These are phyloP conservation scores for Meandrina meandrites DNA, from an alignment of 92 coral and sea anemone species.

Conservation along the genomic window DNA sequence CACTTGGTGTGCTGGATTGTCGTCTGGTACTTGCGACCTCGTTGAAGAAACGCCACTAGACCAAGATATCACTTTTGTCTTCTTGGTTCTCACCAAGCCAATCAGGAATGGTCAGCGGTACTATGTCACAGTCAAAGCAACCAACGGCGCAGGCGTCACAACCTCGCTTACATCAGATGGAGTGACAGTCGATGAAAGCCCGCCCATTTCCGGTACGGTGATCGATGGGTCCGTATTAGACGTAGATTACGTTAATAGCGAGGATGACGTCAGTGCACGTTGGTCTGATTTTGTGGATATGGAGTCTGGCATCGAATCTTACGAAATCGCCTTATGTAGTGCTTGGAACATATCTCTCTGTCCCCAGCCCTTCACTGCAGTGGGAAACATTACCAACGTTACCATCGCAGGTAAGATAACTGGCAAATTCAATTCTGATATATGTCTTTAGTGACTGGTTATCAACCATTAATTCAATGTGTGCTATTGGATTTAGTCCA, in stretches of 20 bases:
- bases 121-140: conserved; percentile 70
- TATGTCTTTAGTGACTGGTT: too few relatives aligned
- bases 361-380: conserved; percentile 54
- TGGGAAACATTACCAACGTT: conserved; percentile 57
- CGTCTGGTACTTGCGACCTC: conserved; percentile 67
- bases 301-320: conserved; percentile 72
- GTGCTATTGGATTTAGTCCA: too few relatives aligned
- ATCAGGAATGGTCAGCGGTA: conserved; percentile 68
- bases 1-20: conserved; percentile 78
- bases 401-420: conserved; percentile 65
- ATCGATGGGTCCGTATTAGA: conserved; percentile 66
- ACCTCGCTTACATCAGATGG: conserved; percentile 75
- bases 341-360: conserved; percentile 59
- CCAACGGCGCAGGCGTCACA: conserved; percentile 81
- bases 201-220: conserved; percentile 71
- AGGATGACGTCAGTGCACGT: conserved; percentile 62
- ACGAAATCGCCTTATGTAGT: conserved; percentile 79
- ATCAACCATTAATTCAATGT: background rate
- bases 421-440: too few relatives aligned
- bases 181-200: conserved; percentile 70
- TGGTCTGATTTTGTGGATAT: conserved; percentile 74
- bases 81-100: conserved; percentile 47
- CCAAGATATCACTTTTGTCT: conserved; percentile 39
- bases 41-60: conserved; percentile 29
- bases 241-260: conserved; percentile 59